Evolutionary conservation across 2,888 invertebrate genomes (phyloP).

Genomic region (Tubulanus polymorphus): DNA sequence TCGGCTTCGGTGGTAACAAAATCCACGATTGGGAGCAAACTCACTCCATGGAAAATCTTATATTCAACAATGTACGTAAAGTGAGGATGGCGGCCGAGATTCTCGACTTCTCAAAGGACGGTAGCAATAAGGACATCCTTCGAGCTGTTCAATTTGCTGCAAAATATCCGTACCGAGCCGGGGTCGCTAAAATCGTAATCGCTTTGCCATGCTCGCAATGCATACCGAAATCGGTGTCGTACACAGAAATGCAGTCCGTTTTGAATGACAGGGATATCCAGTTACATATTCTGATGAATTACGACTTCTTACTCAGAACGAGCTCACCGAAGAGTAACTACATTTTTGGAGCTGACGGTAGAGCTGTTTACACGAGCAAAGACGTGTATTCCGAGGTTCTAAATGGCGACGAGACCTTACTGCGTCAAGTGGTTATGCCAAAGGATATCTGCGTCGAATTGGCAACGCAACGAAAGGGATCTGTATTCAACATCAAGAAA

Average conservation of each 20-base stretch:
- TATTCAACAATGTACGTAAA: conserved; percentile 31
- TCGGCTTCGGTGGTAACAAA: conserved; percentile 70
- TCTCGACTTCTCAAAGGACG: conserved; percentile 23
- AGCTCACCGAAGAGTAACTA: conserved; percentile 62
- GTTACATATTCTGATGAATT: conserved; percentile 32
- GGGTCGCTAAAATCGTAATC: conserved; percentile 77
- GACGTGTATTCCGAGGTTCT: conserved; percentile 62
- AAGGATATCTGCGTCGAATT: conserved; percentile 62
- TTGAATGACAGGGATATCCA: conserved; percentile 25
- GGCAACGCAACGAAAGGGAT: conserved; percentile 64
- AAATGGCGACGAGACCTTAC: conserved; percentile 68
- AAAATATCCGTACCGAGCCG: conserved; percentile 73
- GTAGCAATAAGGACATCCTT: conserved; percentile 34
- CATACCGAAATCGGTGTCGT: conserved; percentile 55
- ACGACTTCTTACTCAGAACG: conserved; percentile 20
- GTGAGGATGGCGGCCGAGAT: conserved; percentile 34
- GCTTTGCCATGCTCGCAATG: conserved; percentile 73
- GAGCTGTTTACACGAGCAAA: conserved; percentile 74
- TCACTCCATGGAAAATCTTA: conserved; percentile 58
- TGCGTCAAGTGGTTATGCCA: conserved; percentile 49
- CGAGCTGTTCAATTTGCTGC: conserved; percentile 64
- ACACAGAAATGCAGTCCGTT: conserved; percentile 13
- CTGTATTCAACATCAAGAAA: conserved; percentile 62
- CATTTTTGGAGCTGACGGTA: conserved; percentile 56
- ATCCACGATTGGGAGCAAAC: conserved; percentile 64